Evolutionary conservation across 2,797 vertebrate species (phyloP).

Genomic region (Enteromius paludinosus): DNA sequence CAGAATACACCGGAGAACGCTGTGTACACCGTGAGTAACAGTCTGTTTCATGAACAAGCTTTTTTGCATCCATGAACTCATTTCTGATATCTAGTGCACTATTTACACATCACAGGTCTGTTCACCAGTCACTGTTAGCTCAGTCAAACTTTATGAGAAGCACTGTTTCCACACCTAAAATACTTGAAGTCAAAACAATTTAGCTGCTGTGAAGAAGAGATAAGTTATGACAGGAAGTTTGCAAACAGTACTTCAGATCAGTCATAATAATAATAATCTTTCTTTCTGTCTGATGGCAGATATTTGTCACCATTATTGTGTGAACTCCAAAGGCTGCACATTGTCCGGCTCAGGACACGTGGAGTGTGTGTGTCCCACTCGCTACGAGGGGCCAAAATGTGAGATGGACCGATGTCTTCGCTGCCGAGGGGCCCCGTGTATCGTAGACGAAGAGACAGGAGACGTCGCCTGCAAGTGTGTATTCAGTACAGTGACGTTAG

Average conservation of each 20-base stretch:
- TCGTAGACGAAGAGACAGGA: slow-evolving; percentile 75
- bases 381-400: slow-evolving; percentile 84
- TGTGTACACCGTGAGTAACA: slow-evolving; percentile 83
- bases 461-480: slow-evolving; percentile 88
- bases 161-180: not conserved
- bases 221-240: not conserved
- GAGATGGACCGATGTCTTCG: slow-evolving; percentile 82
- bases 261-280: not conserved
- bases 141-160: not conserved
- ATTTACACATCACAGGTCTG: not conserved
- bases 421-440: slow-evolving; percentile 82
- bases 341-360: slow-evolving; percentile 79
- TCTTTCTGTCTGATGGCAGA: slow-evolving; percentile 47
- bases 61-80: not conserved
- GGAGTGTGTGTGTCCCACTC: slow-evolving; percentile 82
- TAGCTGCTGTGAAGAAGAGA: not conserved
- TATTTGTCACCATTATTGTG: slow-evolving; percentile 82
- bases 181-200: not conserved
- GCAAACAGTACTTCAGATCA: not conserved
- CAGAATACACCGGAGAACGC: slow-evolving; percentile 84
- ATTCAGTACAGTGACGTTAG: slow-evolving; percentile 5
- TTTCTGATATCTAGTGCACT: not conserved
- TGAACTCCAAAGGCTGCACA: slow-evolving; percentile 84
- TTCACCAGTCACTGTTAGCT: not conserved
- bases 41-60: not conserved